A percentile compares a stretch with the other conserved stretches of the same genome.
Conservation (phyloP, 2,888 invertebrate species). For the Spilosoma lubricipeda region DNA sequence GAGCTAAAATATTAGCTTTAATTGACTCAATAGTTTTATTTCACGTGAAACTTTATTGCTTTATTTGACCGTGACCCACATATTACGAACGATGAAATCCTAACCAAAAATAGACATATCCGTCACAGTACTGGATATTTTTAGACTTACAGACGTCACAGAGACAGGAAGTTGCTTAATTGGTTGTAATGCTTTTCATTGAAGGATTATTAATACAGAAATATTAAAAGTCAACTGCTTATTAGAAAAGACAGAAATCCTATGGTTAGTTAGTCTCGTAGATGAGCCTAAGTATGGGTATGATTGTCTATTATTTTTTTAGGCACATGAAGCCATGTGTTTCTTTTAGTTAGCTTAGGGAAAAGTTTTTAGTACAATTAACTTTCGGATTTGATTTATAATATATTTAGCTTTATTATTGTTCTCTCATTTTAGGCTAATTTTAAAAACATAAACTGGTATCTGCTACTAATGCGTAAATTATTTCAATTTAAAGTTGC, state of each 20-base stretch:
- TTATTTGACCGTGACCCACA: conserved; percentile 1
- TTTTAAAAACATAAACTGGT: too few species aligned
- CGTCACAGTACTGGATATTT: conserved; percentile 5
- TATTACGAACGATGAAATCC: conserved; percentile 4
- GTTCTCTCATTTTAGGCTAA: too few species aligned
- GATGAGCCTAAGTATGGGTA: neutral
- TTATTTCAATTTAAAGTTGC: too few species aligned
- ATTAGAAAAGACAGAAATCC: neutral
- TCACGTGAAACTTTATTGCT: neutral
- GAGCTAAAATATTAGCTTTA: neutral
- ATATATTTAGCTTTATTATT: too few species aligned
- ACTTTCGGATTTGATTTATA: too few species aligned
- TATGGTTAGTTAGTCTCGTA: neutral
- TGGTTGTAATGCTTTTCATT: neutral
- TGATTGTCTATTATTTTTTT: too few species aligned
- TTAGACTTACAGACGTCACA: neutral
- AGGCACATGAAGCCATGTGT: neutral
- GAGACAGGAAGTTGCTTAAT: conserved; percentile 1
- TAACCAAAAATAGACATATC: conserved; percentile 5
- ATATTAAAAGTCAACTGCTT: neutral
- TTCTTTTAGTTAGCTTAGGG: neutral
- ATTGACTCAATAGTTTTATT: neutral
- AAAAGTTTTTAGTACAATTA: too few species aligned
- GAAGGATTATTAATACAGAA: neutral
- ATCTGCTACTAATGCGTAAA: too few species aligned